Base-by-base conservation (phyloP, 2,888 invertebrate species). In the Amorpha juglandis region DNA sequence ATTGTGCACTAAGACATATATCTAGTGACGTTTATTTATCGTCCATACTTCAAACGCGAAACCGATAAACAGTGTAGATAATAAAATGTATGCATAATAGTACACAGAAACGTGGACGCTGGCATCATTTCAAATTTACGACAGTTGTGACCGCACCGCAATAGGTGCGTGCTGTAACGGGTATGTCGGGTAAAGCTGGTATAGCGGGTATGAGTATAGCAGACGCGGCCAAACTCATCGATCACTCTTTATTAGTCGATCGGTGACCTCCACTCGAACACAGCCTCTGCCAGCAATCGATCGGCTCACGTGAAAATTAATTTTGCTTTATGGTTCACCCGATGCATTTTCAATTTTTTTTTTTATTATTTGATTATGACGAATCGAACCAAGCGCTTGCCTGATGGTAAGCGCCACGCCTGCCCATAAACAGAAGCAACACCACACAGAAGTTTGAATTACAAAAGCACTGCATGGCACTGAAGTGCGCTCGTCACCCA, bases 71-170 rank as follows among this genome's bases (percentile, higher is more conserved):
- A 66, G 71, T 50, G 68, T 74, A 74, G 78, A 78, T 81, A 81
- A 78, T 76, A 76, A 76, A 76, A 82, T 82, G 76, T 79, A 77
- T 77, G 72, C 74, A 70, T 66, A 70, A 51, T 68, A 66, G 50
- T 51, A 19, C 27, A 58, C 35, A 75, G 75, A 76, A 77, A 75
- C 76, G 78, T 76, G 69, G 71, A 67, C 69, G 66, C 69, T 67
- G 71, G 65, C 70, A 76, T 80, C 80, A 81, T 82, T 79, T 77
- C 71, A 74, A 79, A 86, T 86, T 82, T 83, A 87, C 78, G 80
- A 78, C 74, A 74, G 68, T 75, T 72, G 73, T 65, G 69, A 53
- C 65, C 64, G 53, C 42, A 63, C 21, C 48, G 51, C 45, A 53
- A 55, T 65, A 63, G 47, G 50, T 21, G 47, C 38, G 21, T 63